Evolutionary conservation across 1,140 invertebrate genomes (phyloP).

Genomic region (Macrotrachela quadricornifera): DNA sequence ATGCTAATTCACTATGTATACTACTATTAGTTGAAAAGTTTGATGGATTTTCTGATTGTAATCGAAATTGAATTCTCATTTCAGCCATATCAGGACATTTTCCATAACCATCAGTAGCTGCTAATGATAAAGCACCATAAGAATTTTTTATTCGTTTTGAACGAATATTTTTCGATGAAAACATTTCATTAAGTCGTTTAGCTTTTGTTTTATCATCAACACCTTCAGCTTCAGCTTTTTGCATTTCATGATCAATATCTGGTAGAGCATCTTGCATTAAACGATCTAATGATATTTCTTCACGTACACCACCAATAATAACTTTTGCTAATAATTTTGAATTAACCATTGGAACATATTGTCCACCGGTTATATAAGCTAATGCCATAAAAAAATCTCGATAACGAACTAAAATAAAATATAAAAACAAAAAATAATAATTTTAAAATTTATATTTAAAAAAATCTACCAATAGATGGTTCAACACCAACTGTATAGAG

Average conservation of each 20-base stretch:
- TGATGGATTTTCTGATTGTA: too few relatives aligned
- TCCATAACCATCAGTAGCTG: too few relatives aligned
- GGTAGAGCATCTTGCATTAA: conserved; percentile 17
- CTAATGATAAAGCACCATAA: too few relatives aligned
- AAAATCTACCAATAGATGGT: too few relatives aligned
- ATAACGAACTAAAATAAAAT: conserved; percentile 15
- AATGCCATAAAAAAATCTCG: conserved; percentile 21
- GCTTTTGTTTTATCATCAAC: not conserved
- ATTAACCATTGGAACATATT: conserved; percentile 18
- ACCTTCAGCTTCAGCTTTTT: not conserved
- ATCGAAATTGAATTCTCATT: too few relatives aligned
- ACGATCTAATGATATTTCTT: conserved; percentile 19
- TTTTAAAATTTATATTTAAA: too few relatives aligned
- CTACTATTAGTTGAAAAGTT: too few relatives aligned
- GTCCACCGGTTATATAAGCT: conserved; percentile 18
- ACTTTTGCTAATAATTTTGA: conserved; percentile 14
- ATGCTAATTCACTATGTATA: too few relatives aligned
- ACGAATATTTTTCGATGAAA: too few relatives aligned
- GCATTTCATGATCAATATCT: conserved; percentile 12
- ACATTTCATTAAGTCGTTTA: not conserved
- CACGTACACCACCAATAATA: conserved; percentile 18
- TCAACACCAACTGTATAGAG: conserved; percentile 20
- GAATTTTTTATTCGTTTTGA: too few relatives aligned
- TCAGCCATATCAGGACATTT: too few relatives aligned
- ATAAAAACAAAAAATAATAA: too few relatives aligned